Evolutionary conservation across 2,888 invertebrate genomes (phyloP).

Genomic region (Leptopilina syphax): DNA sequence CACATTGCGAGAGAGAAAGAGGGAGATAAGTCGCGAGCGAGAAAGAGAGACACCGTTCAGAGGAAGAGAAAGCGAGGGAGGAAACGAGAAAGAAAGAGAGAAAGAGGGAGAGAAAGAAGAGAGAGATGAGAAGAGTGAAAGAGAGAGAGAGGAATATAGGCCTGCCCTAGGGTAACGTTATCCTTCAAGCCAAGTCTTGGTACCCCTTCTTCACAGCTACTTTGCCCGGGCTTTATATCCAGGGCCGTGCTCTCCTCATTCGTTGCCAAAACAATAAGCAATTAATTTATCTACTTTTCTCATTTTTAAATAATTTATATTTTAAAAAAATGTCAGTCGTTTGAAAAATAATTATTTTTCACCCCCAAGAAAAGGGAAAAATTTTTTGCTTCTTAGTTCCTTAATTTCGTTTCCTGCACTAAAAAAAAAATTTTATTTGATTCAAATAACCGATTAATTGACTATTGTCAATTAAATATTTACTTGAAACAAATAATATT

Average conservation of each 20-base stretch:
- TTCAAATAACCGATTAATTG: too few relatives aligned
- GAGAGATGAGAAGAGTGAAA: not conserved
- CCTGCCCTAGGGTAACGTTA: constrained; percentile 74
- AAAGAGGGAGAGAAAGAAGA: constrained; percentile 46
- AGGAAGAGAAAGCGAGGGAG: constrained; percentile 41
- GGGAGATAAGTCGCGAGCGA: constrained; percentile 40
- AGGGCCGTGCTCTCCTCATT: constrained; percentile 39
- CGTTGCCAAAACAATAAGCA: not conserved
- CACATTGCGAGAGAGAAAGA: constrained; percentile 46
- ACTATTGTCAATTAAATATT: too few relatives aligned
- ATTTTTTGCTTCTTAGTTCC: too few relatives aligned
- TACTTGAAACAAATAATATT: too few relatives aligned
- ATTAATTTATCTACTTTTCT: too few relatives aligned
- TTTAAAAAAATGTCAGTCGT: too few relatives aligned
- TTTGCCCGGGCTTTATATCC: constrained; percentile 38
- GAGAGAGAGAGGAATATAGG: constrained; percentile 57
- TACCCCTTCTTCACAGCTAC: constrained; percentile 41
- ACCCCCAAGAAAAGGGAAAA: too few relatives aligned
- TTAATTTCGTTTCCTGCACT: too few relatives aligned
- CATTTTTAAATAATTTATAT: too few relatives aligned
- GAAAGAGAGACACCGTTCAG: not conserved
- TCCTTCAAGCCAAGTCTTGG: constrained; percentile 62
- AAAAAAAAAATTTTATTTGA: too few relatives aligned
- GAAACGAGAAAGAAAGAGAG: constrained; percentile 28
- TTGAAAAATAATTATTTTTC: too few relatives aligned